Conservation (phyloP, 2,113 vertebrate genomes). For the Menidia beryllina region DNA sequence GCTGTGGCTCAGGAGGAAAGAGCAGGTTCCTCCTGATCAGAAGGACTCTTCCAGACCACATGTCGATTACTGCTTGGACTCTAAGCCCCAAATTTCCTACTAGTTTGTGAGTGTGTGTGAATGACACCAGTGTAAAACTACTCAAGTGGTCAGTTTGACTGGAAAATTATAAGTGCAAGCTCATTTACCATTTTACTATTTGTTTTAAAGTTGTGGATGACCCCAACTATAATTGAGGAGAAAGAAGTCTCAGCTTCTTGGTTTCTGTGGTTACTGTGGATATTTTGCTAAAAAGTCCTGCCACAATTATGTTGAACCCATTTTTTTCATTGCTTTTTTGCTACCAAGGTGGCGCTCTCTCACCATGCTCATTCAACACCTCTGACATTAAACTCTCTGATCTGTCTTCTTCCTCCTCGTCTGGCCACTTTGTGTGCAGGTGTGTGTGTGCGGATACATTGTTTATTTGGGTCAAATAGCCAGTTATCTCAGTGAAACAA, state of each 20-base stretch:
- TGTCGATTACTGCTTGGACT: too few species aligned
- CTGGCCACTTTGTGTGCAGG: constrained; percentile 58
- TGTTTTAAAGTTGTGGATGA: neutral
- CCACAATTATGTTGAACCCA: neutral
- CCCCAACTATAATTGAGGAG: neutral
- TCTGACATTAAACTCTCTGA: constrained; percentile 47
- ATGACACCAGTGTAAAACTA: too few species aligned
- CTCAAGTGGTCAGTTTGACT: too few species aligned
- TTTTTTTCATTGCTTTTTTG: constrained; percentile 24
- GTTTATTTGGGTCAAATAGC: constrained; percentile 86
- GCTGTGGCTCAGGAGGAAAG: too few species aligned
- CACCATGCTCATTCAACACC: constrained; percentile 25
- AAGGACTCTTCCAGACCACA: too few species aligned
- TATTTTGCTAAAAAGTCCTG: constrained; percentile 1
- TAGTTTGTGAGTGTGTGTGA: too few species aligned
- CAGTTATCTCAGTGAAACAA: constrained; percentile 75
- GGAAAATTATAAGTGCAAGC: too few species aligned
- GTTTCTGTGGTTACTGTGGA: neutral
- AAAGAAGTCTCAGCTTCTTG: neutral
- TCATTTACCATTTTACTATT: too few species aligned
- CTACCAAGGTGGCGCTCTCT: constrained; percentile 59
- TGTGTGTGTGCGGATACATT: constrained; percentile 55
- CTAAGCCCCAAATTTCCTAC: too few species aligned
- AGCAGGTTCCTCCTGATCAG: too few species aligned
- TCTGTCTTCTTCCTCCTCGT: constrained; percentile 40